Evolutionary conservation across 2,113 vertebrate genomes (phyloP).

Genomic region (Hypomesus transpacificus): DNA sequence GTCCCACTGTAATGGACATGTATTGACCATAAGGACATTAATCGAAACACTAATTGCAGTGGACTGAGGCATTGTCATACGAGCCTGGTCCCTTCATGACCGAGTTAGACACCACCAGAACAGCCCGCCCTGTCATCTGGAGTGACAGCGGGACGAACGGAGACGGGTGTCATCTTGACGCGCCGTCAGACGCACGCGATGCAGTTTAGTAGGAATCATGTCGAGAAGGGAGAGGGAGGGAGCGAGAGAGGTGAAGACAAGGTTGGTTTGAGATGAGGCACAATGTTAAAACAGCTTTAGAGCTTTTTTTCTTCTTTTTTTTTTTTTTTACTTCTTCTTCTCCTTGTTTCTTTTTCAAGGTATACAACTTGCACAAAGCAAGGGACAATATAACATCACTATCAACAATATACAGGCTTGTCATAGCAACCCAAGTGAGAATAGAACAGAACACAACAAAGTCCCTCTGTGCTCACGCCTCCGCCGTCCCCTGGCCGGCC

Average conservation of each 20-base stretch:
- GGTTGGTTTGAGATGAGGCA: slow-evolving; percentile 72
- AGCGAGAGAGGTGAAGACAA: slow-evolving; percentile 54
- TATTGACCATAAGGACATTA: no score
- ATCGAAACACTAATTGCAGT: no score
- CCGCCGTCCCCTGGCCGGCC: neutral
- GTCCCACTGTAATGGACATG: no score
- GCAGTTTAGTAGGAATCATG: no score
- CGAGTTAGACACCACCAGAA: slow-evolving; percentile 12
- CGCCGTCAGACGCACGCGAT: no score
- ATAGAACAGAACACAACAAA: slow-evolving; percentile 1
- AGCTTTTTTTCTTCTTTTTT: slow-evolving; percentile 20
- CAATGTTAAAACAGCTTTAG: slow-evolving; percentile 51
- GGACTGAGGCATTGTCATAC: neutral
- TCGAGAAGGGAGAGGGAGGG: slow-evolving; percentile 47
- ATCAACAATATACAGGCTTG: slow-evolving; percentile 62
- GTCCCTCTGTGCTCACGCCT: neutral
- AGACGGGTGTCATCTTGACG: no score
- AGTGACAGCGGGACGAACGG: no score
- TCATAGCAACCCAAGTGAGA: neutral
- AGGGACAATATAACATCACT: slow-evolving; percentile 39
- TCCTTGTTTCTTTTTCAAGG: neutral
- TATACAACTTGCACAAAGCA: slow-evolving; percentile 65
- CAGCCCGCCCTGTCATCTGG: neutral
- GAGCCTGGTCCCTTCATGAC: slow-evolving; percentile 12
- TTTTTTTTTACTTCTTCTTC: slow-evolving; percentile 8